Evolutionary conservation across 2,888 invertebrate species (phyloP), one percentile per base, ranked within the genome.

Genomic region (Eudasyphora cyanicolor): DNA sequence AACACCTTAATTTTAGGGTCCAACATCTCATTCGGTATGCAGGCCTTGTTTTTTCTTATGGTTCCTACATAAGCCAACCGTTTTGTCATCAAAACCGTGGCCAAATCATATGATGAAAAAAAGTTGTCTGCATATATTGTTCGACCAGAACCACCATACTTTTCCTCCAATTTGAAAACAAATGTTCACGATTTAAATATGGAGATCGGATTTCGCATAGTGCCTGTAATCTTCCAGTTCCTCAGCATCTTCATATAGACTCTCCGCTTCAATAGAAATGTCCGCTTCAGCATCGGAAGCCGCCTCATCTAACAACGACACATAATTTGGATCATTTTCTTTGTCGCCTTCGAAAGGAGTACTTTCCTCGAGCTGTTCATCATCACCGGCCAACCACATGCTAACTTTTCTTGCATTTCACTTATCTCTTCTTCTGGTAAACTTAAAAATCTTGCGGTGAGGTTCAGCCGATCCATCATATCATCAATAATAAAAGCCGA

Each of bases 141-240:
- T n/a, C 64, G 64, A 12, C 64, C 35, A 60, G 29, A 12, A 27
- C 27, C 60, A 12, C 17, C n/a, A 42, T 74, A 75, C 14, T 45
- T 60, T 27, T 42, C 17, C 0, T 49, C 60, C 27, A 60, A 17
- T n/a, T 64, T 29, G 12, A 60, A 10, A 57, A 60, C 60, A 45
- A 21, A n/a, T n/a, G n/a, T n/a, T n/a, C n/a, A n/a, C n/a, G n/a
- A 76, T 69, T 69, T 69, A 54, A 69, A 67, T 67, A 75, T 75
- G 19, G 42, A 69, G 21, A 32, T 67, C 24, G 69, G 67, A 67
- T 76, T 76, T 67, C 76, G 29, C 21, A 64, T 19, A 76, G 10
- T 64, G 3, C 76, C 64, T 76, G 67, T 17, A 67, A 42, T 62
- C 29, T 45, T 60, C 21, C 42, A 42, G 27, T 60, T 60, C 29